These are phyloP conservation scores for Drymonia ruficornis DNA, from an alignment of 2,888 invertebrate genomes.

Conservation along the genomic window DNA sequence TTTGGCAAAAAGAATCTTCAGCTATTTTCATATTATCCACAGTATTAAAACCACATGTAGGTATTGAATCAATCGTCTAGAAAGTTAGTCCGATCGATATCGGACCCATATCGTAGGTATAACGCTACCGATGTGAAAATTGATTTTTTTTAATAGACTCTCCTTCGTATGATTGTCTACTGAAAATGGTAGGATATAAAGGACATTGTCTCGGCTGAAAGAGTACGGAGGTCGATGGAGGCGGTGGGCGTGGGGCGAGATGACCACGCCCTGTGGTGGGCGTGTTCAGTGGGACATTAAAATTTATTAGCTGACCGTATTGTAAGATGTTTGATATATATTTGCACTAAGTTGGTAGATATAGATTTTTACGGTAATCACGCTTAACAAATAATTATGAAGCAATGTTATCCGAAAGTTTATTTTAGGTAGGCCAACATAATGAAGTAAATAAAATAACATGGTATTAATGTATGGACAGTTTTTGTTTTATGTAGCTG, in stretches of 20 bases:
- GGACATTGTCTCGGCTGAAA: slow-evolving; percentile 63
- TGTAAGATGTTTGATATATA: neutral
- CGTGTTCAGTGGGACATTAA: slow-evolving; percentile 56
- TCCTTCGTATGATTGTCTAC: slow-evolving; percentile 39
- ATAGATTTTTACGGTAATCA: too few species aligned
- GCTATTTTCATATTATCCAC: too few species aligned
- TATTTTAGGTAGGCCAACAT: too few species aligned
- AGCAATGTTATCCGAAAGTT: too few species aligned
- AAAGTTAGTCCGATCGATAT: slow-evolving; percentile 79
- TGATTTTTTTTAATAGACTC: slow-evolving; percentile 36
- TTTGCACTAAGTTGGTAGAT: neutral
- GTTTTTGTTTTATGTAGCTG: too few species aligned
- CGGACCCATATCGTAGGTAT: slow-evolving; percentile 62
- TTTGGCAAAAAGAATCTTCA: neutral
- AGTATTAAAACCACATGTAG: slow-evolving; percentile 17
- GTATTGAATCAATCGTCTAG: slow-evolving; percentile 80
- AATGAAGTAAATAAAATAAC: too few species aligned
- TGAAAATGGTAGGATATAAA: slow-evolving; percentile 61
- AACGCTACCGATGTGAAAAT: slow-evolving; percentile 43
- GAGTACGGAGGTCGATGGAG: slow-evolving; percentile 60
- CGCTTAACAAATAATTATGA: too few species aligned
- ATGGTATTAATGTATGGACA: too few species aligned
- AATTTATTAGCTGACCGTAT: slow-evolving; percentile 33
- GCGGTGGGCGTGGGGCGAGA: slow-evolving; percentile 69
- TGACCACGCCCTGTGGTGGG: slow-evolving; percentile 69